Percentiles rank a stretch among this genome's conserved stretches.
Evolutionary conservation across 2,113 vertebrate genomes (phyloP).

Genomic region (Colinus virginianus): DNA sequence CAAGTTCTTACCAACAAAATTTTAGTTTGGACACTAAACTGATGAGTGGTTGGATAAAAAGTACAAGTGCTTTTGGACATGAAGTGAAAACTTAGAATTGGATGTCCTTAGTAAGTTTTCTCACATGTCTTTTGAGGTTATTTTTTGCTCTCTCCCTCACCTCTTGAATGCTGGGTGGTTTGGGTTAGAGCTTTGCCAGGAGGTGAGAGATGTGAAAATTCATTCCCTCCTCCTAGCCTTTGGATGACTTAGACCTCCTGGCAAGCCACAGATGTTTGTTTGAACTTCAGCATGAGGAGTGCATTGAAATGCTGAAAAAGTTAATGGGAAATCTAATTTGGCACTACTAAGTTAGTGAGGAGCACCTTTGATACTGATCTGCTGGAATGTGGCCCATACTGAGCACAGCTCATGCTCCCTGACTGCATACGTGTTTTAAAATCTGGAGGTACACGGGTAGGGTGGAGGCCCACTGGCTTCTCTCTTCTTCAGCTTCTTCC

Average conservation of each 20-base stretch:
- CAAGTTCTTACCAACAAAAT: neutral
- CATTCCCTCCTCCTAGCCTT: neutral
- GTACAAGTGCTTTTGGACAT: neutral
- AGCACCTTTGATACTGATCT: neutral
- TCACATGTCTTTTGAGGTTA: neutral
- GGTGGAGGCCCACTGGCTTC: neutral
- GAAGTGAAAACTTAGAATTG: neutral
- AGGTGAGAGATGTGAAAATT: neutral
- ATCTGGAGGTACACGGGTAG: neutral
- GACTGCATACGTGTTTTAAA: neutral
- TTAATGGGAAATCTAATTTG: neutral
- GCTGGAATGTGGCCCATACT: neutral
- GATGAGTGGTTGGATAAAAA: neutral
- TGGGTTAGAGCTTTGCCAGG: neutral
- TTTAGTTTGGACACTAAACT: neutral
- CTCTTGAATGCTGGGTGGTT: neutral
- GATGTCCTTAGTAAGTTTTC: neutral
- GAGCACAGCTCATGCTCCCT: neutral
- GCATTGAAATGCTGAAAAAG: neutral
- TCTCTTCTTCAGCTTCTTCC: neutral
- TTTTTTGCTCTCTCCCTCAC: neutral
- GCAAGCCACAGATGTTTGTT: neutral
- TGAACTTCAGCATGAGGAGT: neutral
- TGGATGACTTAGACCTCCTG: neutral
- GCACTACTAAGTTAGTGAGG: neutral